Base-by-base conservation (phyloP, 2,888 invertebrate genomes). In the Drosophila multiciliata region DNA sequence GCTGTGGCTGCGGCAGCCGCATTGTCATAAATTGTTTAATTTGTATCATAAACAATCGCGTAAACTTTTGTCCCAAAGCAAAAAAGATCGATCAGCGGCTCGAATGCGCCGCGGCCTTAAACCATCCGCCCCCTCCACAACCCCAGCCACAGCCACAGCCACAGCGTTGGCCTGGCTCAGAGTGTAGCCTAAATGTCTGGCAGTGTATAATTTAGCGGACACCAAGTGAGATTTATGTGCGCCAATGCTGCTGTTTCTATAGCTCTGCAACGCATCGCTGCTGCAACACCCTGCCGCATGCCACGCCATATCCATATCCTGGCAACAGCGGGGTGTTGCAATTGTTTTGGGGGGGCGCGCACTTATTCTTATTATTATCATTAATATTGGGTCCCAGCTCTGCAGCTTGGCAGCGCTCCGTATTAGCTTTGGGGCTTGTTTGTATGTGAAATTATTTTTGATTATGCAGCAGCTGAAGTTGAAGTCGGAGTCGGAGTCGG, bases 21-120 rank as follows among this genome's bases (percentile, higher is more conserved):
- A 91, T 91, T 91, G 92, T 92, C 93, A 93, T 93, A 93, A 93
- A 93, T 93, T 93, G 92, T 93, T 93, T 93, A 93, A 93, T 93
- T 93, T 93, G 91, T 92, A 92, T 92, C 93, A 93, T 93, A 93
- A 93, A 93, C 93, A 93, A 93, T 93, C 92, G 91, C 90, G 92
- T 92, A 92, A 92, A 90, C 88, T 89, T 87, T 90, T 90, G 90
- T 92, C 92, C 92, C 88, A 86, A 85, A 92, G 92, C 91, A 86
- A 91, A 87, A 87, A 88, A 92, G 92, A 91, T 91, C 91, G 92
- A 91, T 91, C 91, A 91, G 84, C 76, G 77, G 70, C 61, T 64
- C 52, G 64, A 71, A 32, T 50, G 54, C 64, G 73, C 65, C 68
- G 54, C 65, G 48, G 68, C 61, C 67, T 66, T 70, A 70, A 62